Base-by-base conservation (phyloP, 2,113 vertebrate species). In the Gavialis gangeticus region DNA sequence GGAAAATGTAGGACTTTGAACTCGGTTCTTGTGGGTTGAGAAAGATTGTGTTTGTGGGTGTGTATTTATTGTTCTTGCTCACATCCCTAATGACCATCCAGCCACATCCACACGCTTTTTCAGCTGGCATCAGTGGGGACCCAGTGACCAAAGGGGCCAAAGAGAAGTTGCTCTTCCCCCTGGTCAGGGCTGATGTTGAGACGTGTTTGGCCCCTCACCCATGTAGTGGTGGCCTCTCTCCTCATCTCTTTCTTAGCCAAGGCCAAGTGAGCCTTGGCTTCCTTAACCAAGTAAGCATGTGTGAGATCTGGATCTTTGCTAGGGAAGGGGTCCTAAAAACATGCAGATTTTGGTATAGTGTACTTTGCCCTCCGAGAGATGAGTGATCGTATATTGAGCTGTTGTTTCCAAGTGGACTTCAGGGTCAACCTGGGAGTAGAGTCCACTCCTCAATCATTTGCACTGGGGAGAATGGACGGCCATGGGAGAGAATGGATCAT, bases 311-410 rank as follows among this genome's bases (percentile, higher is more conserved):
- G 89, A 59, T 6, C 30, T 58, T 4, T 80, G 37, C 60, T 3
- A 2, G 87, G 64, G 59, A 56, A 9, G 82, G 66, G 64, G 86
- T 80, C 84, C 76, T 78, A 14, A 46, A 71, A 3, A 28, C 15
- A 8, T 0, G 0, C 81, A 81, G 46, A 22, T 66, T 22, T 64
- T 8, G 14, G 28, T 0, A 3, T 66, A 63, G 4, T 75, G 14
- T 82, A 57, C 78, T 28, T 34, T 75, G 69, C 37, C 58, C 30
- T 83, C 4, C 34, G 8, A 0, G 0, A 30, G 30, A 22, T 21
- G 4, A 21, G 34, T 11, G 19, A 34, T 34, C 46, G 34, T 5
- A 14, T 54, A 14, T 10, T 4, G 46, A 55, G 63, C 0, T 0
- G 62, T 66, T 17, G 28, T 66, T 28, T n/a, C 63, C 28, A 66